Conservation (phyloP, 2,797 vertebrate species). For the Aphelocoma californica region DNA sequence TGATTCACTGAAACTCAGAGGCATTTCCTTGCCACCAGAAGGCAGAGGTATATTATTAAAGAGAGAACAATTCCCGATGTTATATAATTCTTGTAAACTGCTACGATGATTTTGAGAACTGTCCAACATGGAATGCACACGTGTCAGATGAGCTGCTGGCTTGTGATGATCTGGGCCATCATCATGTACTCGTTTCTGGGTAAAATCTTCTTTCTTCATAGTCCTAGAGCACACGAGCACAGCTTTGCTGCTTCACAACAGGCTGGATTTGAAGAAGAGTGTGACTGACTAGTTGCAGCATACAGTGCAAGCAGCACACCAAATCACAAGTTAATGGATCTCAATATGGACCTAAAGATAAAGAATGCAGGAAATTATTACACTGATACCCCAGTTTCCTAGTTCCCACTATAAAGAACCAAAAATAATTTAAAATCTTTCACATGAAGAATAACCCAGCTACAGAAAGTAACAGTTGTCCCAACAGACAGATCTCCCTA, state of each 20-base stretch:
- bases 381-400: neutral
- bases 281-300: neutral
- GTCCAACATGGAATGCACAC: neutral
- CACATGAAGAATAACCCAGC: neutral
- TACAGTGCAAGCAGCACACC: neutral
- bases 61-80: slow-evolving; percentile 12
- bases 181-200: neutral
- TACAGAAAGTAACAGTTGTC: neutral
- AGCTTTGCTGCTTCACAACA: slow-evolving; percentile 12
- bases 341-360: slow-evolving; percentile 92
- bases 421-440: neutral
- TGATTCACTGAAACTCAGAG: neutral
- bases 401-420: neutral
- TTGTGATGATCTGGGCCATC: neutral
- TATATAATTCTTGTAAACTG: slow-evolving; percentile 35
- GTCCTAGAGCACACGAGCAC: neutral
- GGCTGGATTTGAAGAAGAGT: neutral
- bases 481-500: neutral
- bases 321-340: slow-evolving; percentile 84
- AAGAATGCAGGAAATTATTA: neutral
- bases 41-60: neutral
- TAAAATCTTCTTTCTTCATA: slow-evolving; percentile 9
- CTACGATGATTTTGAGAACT: neutral
- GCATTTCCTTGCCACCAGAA: neutral
- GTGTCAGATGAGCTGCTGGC: neutral